These are phyloP conservation scores for Tyria jacobaeae DNA, from an alignment of 2,888 invertebrate species.

Conservation along the genomic window DNA sequence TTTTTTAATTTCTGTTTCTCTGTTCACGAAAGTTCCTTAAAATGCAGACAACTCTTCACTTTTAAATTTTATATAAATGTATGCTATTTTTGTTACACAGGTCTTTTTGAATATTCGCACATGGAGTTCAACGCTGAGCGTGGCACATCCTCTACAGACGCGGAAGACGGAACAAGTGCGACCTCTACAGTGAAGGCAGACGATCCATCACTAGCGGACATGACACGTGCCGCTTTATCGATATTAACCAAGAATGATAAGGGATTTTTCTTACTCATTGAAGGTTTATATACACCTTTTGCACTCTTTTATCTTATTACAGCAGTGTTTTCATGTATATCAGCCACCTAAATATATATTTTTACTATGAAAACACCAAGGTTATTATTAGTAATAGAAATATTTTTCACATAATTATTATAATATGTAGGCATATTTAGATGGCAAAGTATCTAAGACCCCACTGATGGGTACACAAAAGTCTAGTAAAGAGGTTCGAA, in stretches of 20 bases:
- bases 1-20: no score
- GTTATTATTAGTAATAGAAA: background rate
- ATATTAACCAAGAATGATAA: conserved; percentile 90
- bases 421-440: no score
- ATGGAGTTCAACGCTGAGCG: conserved; percentile 93
- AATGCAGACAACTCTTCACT: no score
- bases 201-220: conserved; percentile 91
- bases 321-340: background rate
- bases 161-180: conserved; percentile 86
- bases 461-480: no score
- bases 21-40: no score
- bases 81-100: conserved; percentile 64
- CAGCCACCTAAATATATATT: background rate
- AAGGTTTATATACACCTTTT: conserved; percentile 76
- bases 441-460: no score
- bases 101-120: conserved; percentile 92
- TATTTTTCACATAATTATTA: no score
- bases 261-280: conserved; percentile 91
- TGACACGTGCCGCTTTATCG: conserved; percentile 91
- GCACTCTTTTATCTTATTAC: background rate
- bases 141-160: conserved; percentile 85
- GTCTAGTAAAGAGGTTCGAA: background rate
- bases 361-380: background rate
- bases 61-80: no score
- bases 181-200: conserved; percentile 87